Percentiles rank a stretch among this genome's conserved stretches.
Evolutionary conservation across 2,888 invertebrate species (phyloP).

Genomic region (Watsonalla cultraria): DNA sequence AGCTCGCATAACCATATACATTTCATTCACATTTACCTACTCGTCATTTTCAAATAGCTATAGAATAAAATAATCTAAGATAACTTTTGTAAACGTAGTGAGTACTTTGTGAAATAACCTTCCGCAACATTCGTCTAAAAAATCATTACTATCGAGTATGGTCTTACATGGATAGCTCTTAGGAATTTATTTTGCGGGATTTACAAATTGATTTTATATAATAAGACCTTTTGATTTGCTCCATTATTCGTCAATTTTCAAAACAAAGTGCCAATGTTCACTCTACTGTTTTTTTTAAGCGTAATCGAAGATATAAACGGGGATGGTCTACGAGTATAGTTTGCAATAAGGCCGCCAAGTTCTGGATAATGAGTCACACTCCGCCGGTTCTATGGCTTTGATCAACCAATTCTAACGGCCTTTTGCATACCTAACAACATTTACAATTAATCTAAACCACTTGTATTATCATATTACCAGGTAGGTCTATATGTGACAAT

Average conservation of each 20-base stretch:
- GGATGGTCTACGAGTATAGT: slow-evolving; percentile 17
- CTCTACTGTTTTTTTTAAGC: background rate
- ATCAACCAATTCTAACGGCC: slow-evolving; percentile 20
- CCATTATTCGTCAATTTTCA: too few species aligned
- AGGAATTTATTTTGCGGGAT: too few species aligned
- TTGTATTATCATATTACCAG: too few species aligned
- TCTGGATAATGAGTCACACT: slow-evolving; percentile 47
- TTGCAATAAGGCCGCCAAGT: slow-evolving; percentile 20
- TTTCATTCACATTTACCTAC: too few species aligned
- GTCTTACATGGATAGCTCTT: too few species aligned
- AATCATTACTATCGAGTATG: too few species aligned
- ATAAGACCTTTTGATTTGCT: too few species aligned
- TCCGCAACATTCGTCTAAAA: too few species aligned
- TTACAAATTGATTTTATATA: too few species aligned
- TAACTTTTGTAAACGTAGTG: too few species aligned
- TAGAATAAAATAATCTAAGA: background rate
- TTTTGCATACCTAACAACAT: slow-evolving; percentile 6
- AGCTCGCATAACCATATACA: background rate
- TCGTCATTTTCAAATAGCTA: background rate
- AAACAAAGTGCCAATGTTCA: background rate
- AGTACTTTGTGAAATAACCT: background rate
- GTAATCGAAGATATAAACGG: background rate
- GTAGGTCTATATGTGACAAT: too few species aligned
- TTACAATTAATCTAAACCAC: too few species aligned
- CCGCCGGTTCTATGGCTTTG: slow-evolving; percentile 44